Conservation (phyloP, 1,140 invertebrate species). For the Tetramorium simillimum region DNA sequence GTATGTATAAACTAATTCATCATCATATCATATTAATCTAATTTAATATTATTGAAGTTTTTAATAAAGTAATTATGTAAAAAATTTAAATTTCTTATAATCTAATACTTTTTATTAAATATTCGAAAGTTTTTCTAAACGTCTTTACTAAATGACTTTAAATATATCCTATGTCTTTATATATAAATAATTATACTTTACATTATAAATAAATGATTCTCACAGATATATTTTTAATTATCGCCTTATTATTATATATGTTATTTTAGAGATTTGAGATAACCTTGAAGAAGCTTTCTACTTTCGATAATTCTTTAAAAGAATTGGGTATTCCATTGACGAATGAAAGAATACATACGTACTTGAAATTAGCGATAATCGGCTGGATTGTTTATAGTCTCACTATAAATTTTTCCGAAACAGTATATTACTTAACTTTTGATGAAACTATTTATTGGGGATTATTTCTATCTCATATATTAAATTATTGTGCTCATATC, state of each 20-base stretch:
- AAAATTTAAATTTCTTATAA: no score
- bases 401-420: background rate
- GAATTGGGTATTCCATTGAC: background rate
- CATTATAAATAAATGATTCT: background rate
- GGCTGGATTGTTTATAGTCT: background rate
- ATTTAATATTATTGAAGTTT: no score
- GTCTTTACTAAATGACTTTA: no score
- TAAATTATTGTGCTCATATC: background rate
- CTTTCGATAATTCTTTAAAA: background rate
- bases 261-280: slow-evolving; percentile 16
- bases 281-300: background rate
- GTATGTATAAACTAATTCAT: no score
- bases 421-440: background rate
- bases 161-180: no score
- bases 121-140: no score
- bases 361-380: background rate
- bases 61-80: no score
- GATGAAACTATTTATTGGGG: background rate
- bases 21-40: no score
- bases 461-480: background rate
- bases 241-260: background rate
- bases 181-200: no score
- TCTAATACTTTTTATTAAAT: no score
- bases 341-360: background rate
- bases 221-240: background rate